Percentiles rank a stretch among this genome's conserved stretches.
phyloP scores from a whole-genome alignment of 2,113 vertebrate species.

The Nerophis lumbriciformis region DNA sequence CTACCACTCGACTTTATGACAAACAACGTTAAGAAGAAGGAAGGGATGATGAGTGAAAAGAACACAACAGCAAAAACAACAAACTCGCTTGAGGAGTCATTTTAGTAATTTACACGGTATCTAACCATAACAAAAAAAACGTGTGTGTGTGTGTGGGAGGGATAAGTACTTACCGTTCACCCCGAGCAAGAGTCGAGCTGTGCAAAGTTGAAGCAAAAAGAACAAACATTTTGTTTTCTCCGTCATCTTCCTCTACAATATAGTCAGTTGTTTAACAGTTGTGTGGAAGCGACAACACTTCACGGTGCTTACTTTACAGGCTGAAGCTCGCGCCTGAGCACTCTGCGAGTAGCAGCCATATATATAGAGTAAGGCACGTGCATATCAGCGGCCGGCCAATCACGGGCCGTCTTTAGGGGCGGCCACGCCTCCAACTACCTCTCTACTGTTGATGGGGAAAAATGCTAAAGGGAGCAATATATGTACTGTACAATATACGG shows the following conservation, averaged over 20 bases:
- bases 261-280: no score
- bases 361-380: slow-evolving; percentile 55
- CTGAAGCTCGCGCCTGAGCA: slow-evolving; percentile 18
- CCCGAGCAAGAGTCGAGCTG: slow-evolving; percentile 42
- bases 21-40: not conserved
- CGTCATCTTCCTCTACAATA: slow-evolving; percentile 48
- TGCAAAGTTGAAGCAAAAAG: slow-evolving; percentile 47
- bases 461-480: no score
- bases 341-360: slow-evolving; percentile 24
- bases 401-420: slow-evolving; percentile 22
- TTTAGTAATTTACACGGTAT: not conserved
- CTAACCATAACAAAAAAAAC: not conserved
- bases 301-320: not conserved
- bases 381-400: slow-evolving; percentile 57
- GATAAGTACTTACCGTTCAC: slow-evolving; percentile 57
- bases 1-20: not conserved
- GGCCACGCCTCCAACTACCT: slow-evolving; percentile 32
- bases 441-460: not conserved
- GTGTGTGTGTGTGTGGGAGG: not conserved
- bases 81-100: not conserved
- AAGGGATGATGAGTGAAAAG: no score
- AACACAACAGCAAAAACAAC: not conserved
- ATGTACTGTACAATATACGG: no score
- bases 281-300: no score
- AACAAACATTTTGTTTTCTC: slow-evolving; percentile 10